These are phyloP conservation scores for Numida meleagris DNA, from an alignment of 2,113 vertebrate genomes.

Conservation along the genomic window DNA sequence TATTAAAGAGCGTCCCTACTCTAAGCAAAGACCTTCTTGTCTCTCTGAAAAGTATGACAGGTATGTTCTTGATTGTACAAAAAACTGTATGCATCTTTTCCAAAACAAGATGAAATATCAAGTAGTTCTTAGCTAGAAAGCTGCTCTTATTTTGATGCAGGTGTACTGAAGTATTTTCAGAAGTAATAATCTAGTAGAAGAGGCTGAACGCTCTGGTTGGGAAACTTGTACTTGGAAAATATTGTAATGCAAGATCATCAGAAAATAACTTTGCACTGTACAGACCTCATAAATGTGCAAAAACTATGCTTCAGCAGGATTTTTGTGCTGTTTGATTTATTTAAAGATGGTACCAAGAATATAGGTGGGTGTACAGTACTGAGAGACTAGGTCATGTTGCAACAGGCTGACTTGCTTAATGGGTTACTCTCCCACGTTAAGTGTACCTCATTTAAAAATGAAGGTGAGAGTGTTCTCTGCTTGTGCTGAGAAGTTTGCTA, in stretches of 20 bases:
- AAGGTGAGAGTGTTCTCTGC: background rate
- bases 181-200: background rate
- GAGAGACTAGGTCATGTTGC: background rate
- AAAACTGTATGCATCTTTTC: rapidly evolving
- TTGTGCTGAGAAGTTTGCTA: background rate
- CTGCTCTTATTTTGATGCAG: background rate
- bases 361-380: background rate
- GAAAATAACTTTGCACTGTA: background rate
- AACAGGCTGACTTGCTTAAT: background rate
- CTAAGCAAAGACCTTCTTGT: constrained; percentile 94
- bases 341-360: background rate
- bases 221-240: background rate
- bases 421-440: background rate
- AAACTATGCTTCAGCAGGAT: background rate
- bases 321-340: background rate
- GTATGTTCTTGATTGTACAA: constrained; percentile 70
- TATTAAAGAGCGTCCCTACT: constrained; percentile 93
- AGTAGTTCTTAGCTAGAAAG: background rate
- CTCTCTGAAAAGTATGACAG: constrained; percentile 98
- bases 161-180: background rate
- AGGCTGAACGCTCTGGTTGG: background rate
- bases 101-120: background rate
- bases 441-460: background rate
- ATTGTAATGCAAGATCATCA: background rate
- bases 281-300: background rate